phyloP scores from a whole-genome alignment of 2,113 vertebrate species.

The Ageneiosus marmoratus region DNA sequence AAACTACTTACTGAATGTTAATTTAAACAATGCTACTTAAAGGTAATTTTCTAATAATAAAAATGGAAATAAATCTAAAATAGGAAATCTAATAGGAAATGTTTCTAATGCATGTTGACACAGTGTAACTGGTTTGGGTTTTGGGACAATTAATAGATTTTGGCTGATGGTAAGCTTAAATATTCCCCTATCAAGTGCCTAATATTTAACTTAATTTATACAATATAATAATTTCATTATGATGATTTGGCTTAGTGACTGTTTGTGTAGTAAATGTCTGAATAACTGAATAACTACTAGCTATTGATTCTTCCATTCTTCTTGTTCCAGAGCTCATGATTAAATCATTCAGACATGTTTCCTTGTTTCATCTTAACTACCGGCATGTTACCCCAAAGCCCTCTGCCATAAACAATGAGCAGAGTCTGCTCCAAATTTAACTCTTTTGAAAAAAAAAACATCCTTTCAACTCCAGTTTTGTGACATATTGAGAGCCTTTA shows the following conservation, averaged over 20 bases:
- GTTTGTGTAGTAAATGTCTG: not conserved
- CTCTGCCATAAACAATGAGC: conserved; percentile 25
- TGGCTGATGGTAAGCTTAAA: not conserved
- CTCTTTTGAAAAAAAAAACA: conserved; percentile 19
- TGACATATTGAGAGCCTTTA: conserved; percentile 26
- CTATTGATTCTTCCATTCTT: not conserved
- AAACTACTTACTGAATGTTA: not conserved
- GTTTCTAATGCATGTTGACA: not conserved
- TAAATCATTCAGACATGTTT: conserved; percentile 29
- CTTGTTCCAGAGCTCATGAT: not conserved
- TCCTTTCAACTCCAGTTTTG: conserved; percentile 36
- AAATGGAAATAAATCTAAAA: too few species aligned
- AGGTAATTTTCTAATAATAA: too few species aligned
- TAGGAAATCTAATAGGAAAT: not conserved
- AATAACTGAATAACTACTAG: conserved; percentile 10
- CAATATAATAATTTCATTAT: not conserved
- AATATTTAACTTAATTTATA: not conserved
- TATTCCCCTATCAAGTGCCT: not conserved
- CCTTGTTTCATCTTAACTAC: conserved; percentile 33
- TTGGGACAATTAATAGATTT: not conserved
- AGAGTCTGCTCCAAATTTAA: conserved; percentile 38
- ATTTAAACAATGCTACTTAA: too few species aligned
- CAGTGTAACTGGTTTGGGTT: not conserved
- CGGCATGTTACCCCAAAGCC: conserved; percentile 2
- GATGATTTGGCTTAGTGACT: not conserved